phyloP scores from a whole-genome alignment of 1,140 invertebrate species.

The Stegodyphus dumicola region DNA sequence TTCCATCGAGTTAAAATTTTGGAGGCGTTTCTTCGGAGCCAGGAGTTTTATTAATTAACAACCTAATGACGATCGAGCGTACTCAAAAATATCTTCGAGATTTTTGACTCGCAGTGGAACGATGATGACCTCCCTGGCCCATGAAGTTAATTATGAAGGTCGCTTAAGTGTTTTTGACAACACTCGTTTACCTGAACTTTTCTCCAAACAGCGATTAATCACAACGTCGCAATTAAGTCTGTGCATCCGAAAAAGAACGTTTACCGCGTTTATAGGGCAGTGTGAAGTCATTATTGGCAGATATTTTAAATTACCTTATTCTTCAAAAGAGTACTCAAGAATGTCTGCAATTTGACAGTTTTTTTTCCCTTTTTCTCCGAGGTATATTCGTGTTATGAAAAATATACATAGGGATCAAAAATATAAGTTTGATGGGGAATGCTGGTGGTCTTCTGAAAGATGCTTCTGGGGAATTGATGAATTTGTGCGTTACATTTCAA shows the following conservation, averaged over 20 bases:
- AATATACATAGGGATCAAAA: no score
- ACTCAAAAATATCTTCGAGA: slow-evolving; percentile 21
- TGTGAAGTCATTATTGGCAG: slow-evolving; percentile 6
- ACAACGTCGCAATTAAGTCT: background rate
- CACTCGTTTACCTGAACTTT: slow-evolving; percentile 23
- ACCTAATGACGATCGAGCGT: background rate
- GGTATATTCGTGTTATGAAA: no score
- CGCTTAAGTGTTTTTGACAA: slow-evolving; percentile 35
- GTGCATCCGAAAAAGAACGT: slow-evolving; percentile 14
- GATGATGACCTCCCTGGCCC: background rate
- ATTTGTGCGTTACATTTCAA: no score
- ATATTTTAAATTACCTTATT: slow-evolving; percentile 9
- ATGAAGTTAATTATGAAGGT: slow-evolving; percentile 44
- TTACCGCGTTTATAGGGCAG: background rate
- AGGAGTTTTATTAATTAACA: slow-evolving; percentile 31
- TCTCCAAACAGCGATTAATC: slow-evolving; percentile 21
- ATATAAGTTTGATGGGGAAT: no score
- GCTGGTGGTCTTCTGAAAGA: no score
- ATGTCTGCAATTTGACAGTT: background rate
- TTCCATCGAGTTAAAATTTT: no score
- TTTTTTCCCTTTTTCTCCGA: background rate
- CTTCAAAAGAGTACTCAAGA: background rate
- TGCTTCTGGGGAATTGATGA: no score
- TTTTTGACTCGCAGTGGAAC: background rate
- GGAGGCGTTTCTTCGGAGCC: no score